Conservation (phyloP, 1,140 invertebrate species). For the Neuroterus valhalla region DNA sequence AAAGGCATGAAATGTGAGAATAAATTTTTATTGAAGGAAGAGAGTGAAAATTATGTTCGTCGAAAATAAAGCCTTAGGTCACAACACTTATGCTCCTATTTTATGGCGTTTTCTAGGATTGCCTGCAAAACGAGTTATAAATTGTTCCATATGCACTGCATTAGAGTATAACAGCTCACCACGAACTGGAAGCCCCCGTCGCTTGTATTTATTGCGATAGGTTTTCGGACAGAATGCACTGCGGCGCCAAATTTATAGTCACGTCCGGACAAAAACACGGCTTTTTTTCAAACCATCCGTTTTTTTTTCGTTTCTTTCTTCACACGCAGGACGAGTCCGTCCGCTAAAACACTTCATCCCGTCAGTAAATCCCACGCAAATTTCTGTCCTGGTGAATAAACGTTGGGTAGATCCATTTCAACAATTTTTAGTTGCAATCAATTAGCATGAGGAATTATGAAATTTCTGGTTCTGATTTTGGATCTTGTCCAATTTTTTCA, state of each 20-base stretch:
- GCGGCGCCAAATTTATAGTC: slow-evolving; percentile 68
- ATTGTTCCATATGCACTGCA: slow-evolving; percentile 73
- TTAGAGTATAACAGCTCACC: slow-evolving; percentile 66
- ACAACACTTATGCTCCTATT: slow-evolving; percentile 51
- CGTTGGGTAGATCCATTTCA: slow-evolving; percentile 31
- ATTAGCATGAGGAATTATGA: no score
- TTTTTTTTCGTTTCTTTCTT: slow-evolving; percentile 40
- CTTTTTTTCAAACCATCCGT: slow-evolving; percentile 44
- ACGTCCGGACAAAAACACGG: slow-evolving; percentile 59
- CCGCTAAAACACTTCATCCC: slow-evolving; percentile 38
- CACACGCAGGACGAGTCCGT: slow-evolving; percentile 28
- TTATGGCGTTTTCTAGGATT: slow-evolving; percentile 39
- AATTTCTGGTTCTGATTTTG: no score
- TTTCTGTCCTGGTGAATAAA: slow-evolving; percentile 50
- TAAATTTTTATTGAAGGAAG: no score
- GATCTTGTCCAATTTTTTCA: no score
- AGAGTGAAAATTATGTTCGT: not conserved
- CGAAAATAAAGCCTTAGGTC: not conserved
- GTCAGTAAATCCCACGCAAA: slow-evolving; percentile 47
- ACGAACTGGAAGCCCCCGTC: slow-evolving; percentile 56
- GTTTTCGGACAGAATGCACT: slow-evolving; percentile 67
- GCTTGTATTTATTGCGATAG: slow-evolving; percentile 73
- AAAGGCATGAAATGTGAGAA: no score
- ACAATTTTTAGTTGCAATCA: no score
- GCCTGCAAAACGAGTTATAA: slow-evolving; percentile 66